Percentiles rank a stretch among this genome's conserved stretches.
These are phyloP conservation scores for Calameuta filiformis DNA, from an alignment of 2,888 invertebrate species.

Conservation along the genomic window DNA sequence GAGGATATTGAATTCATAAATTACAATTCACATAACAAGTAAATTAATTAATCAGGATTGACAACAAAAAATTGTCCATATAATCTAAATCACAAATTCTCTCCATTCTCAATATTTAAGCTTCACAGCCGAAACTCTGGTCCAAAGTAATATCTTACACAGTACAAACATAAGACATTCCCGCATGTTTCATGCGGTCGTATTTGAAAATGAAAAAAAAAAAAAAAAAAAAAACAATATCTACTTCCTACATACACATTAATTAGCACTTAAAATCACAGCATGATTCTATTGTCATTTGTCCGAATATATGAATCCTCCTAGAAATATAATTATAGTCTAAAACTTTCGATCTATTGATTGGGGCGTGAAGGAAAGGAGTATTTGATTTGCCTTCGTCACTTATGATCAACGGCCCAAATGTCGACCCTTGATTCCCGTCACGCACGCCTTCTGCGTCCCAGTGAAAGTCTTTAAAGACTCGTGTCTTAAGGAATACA, in stretches of 20 bases:
- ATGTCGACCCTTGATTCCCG: conserved; percentile 6
- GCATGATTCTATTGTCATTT: neutral
- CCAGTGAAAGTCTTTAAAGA: conserved; percentile 57
- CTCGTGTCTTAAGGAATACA: conserved; percentile 46
- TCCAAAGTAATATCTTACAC: neutral
- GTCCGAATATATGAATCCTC: neutral
- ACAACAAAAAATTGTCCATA: neutral
- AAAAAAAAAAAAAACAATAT: no score
- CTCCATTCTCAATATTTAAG: neutral
- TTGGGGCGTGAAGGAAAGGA: neutral
- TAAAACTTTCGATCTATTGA: neutral
- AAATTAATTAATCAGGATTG: no score
- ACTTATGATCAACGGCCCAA: neutral
- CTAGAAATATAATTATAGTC: neutral
- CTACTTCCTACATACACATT: neutral
- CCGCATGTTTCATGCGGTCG: neutral
- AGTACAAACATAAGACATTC: neutral
- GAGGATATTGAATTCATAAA: no score
- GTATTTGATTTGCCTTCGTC: neutral
- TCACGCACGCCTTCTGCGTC: conserved; percentile 34
- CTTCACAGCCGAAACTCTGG: neutral
- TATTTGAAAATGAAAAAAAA: no score
- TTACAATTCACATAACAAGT: no score
- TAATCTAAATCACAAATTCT: neutral
- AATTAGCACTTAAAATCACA: neutral